These are phyloP conservation scores for Diacarnus erythraeanus DNA, from an alignment of 37 sponge, comb jelly and placozoan species.

Conservation along the genomic window DNA sequence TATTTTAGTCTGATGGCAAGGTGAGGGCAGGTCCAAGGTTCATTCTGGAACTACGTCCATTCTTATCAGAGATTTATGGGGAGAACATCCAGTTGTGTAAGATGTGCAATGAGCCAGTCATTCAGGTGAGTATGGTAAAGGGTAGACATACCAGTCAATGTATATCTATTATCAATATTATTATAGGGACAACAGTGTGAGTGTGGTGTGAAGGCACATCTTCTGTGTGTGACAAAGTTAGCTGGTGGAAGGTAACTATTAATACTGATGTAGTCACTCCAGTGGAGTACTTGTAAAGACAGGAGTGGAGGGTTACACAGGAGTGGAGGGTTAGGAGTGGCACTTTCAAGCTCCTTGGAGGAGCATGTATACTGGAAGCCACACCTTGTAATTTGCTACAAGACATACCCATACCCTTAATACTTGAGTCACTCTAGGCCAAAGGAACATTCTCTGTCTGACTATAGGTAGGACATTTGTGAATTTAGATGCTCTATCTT, in stretches of 20 bases:
- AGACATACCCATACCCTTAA: too few species aligned
- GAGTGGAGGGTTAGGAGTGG: too few species aligned
- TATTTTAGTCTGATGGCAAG: slow-evolving; percentile 15
- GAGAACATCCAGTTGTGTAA: slow-evolving; percentile 31
- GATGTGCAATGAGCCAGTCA: slow-evolving; percentile 42
- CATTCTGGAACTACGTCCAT: slow-evolving; percentile 64
- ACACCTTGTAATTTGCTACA: too few species aligned
- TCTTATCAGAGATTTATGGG: slow-evolving; percentile 45
- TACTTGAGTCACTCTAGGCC: too few species aligned
- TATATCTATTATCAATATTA: neutral
- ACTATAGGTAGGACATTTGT: too few species aligned
- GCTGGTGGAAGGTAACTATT: slow-evolving; percentile 16
- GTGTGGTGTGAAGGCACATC: slow-evolving; percentile 25
- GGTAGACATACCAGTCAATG: neutral
- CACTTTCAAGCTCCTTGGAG: too few species aligned
- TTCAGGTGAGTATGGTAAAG: slow-evolving; percentile 18
- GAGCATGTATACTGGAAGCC: too few species aligned
- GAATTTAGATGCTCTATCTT: too few species aligned
- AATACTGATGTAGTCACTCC: neutral
- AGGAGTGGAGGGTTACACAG: too few species aligned
- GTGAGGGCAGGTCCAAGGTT: slow-evolving; percentile 49
- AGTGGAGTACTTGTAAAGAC: too few species aligned
- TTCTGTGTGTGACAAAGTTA: slow-evolving; percentile 19
- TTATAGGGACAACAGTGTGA: slow-evolving; percentile 40
- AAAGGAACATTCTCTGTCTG: too few species aligned